Conservation (phyloP, 2,888 invertebrate species). For the Scrobipalpa costella region DNA sequence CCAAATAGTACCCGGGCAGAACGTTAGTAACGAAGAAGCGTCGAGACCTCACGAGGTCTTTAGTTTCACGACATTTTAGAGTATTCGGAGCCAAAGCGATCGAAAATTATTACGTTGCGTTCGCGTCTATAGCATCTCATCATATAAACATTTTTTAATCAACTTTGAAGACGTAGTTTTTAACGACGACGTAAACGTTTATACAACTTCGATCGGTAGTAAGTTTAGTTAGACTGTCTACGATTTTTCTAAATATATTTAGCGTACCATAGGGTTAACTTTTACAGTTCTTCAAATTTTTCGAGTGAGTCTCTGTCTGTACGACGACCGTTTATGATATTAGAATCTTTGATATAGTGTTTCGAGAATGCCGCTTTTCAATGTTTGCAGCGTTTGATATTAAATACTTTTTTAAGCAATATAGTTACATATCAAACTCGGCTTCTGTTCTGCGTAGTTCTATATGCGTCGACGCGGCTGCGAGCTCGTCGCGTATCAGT, state of each 20-base stretch:
- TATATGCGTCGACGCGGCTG: slow-evolving; percentile 13
- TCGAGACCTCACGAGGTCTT: neutral
- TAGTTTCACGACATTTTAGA: neutral
- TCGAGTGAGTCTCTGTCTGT: slow-evolving; percentile 53
- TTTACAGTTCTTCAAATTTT: slow-evolving; percentile 55
- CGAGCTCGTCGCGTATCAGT: slow-evolving; percentile 18
- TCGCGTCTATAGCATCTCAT: slow-evolving; percentile 8
- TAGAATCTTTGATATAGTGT: slow-evolving; percentile 39
- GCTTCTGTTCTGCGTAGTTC: slow-evolving; percentile 32
- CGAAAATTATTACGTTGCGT: slow-evolving; percentile 23
- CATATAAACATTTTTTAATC: neutral
- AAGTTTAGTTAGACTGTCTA: slow-evolving; percentile 65
- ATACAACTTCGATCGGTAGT: slow-evolving; percentile 57
- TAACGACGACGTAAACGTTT: slow-evolving; percentile 44
- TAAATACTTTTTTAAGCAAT: slow-evolving; percentile 31
- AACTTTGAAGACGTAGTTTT: neutral
- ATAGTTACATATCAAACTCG: slow-evolving; percentile 42
- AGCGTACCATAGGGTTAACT: slow-evolving; percentile 66
- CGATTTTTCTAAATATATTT: slow-evolving; percentile 65
- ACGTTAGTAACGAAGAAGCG: neutral
- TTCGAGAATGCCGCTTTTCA: no score
- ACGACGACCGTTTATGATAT: slow-evolving; percentile 44
- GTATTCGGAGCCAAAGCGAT: slow-evolving; percentile 28
- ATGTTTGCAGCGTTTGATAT: no score
- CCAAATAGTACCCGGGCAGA: neutral